Evolutionary conservation across 64 coral and sea anemone species (phyloP), one percentile per base, ranked within the genome.

Genomic region (Pocillopora damicornis): DNA sequence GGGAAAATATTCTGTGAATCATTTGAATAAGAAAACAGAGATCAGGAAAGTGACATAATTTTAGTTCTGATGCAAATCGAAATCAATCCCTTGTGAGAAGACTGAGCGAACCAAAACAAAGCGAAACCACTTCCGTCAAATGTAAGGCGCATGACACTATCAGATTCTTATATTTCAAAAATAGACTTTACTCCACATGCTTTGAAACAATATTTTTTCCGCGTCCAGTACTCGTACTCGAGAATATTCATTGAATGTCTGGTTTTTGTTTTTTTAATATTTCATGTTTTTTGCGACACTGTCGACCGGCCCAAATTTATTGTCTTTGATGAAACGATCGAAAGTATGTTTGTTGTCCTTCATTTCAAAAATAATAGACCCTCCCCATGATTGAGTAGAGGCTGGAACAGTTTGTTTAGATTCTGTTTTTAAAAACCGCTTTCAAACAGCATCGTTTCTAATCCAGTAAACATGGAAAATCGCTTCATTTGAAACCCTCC

Each of bases 11-110:
- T 20, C 12, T 7, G 0, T 4, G 7, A 67, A 34, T 16, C 61
- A 5, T 80, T 80, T 81, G 79, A 67, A 83, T 83, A 83, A 83
- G 66, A 57, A 9, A 83, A 66, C 37, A 67, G 45, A 83, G 60
- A 81, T 51, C 15, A 81, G 35, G 12, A 81, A 83, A 62, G 15
- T 82, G 62, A 15, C 18, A 57, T 37, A 68, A 60, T 68, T 59
- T 67, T 58, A 13, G 65, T 72, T 72, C 4, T 57, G 16, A 85
- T 72, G 81, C 65, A 85, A 85, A 85, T 73, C 36, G 64, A 81
- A 63, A 72, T 12, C 15, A 85, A 85, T 4, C 22, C 17, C 57
- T 72, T 58, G 37, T 34, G 65, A 66, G 42, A 22, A 68, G 66
- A 83, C 34, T 1, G 23, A 11, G 16, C 15, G 17, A 83, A 51